Conservation (phyloP, 2,888 invertebrate genomes). For the Ligdia adustata region DNA sequence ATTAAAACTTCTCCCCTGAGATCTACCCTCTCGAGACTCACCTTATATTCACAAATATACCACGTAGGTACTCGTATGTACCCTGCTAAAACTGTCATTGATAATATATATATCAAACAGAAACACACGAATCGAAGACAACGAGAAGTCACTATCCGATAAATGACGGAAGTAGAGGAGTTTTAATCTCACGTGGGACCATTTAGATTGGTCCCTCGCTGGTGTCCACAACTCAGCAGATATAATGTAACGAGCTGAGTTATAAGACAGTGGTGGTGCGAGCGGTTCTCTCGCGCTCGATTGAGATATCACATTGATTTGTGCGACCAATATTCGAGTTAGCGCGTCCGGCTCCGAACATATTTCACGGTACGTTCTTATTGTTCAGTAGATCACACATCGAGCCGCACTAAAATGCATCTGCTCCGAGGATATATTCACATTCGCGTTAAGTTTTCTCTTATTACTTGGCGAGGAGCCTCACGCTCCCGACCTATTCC, state of each 20-base stretch:
- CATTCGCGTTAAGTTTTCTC: constrained; percentile 40
- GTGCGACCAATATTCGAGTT: constrained; percentile 55
- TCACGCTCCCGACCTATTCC: no score
- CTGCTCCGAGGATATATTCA: constrained; percentile 49
- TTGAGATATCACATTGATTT: constrained; percentile 57
- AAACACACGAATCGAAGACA: constrained; percentile 62
- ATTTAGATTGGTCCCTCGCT: constrained; percentile 16
- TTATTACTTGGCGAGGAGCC: constrained; percentile 32
- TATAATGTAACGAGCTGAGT: not conserved
- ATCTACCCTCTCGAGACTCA: constrained; percentile 54
- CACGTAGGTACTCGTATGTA: no score
- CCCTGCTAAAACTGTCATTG: constrained; percentile 50
- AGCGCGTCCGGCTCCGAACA: constrained; percentile 28
- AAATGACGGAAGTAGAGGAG: constrained; percentile 59
- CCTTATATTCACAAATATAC: constrained; percentile 57
- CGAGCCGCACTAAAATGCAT: constrained; percentile 57
- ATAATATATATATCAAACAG: constrained; percentile 63
- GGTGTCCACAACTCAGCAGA: not conserved
- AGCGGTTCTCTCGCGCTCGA: constrained; percentile 19
- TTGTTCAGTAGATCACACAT: constrained; percentile 57
- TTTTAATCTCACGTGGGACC: constrained; percentile 52
- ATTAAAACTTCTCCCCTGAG: constrained; percentile 47
- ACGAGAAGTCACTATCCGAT: constrained; percentile 62
- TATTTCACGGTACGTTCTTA: constrained; percentile 39
- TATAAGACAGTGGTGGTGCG: not conserved